Percentiles rank a stretch among this genome's conserved stretches.
These are phyloP conservation scores for Zingel zingel DNA, from an alignment of 2,113 vertebrate species.

Conservation along the genomic window DNA sequence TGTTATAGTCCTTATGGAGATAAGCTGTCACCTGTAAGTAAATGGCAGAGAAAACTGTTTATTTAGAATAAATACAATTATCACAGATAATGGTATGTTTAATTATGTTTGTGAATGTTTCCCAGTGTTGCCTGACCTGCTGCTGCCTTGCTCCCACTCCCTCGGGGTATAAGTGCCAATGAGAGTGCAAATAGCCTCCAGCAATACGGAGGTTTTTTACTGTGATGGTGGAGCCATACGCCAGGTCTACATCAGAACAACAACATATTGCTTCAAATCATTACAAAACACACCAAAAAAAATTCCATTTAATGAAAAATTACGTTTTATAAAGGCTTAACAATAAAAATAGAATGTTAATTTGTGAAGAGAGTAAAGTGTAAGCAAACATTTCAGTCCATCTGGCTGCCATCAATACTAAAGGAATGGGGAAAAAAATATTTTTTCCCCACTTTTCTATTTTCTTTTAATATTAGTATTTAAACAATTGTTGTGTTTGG, in stretches of 20 bases:
- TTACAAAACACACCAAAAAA: conserved; percentile 1
- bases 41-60: not conserved
- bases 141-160: conserved; percentile 93
- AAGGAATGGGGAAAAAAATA: not conserved
- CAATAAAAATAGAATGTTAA: not conserved
- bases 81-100: not conserved
- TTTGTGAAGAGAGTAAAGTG: conserved; percentile 25
- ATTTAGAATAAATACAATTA: not conserved
- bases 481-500: not conserved
- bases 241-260: conserved; percentile 87
- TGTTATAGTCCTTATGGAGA: conserved; percentile 97
- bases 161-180: conserved; percentile 97
- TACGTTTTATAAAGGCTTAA: not conserved
- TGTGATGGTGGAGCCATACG: conserved; percentile 93
- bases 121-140: conserved; percentile 85
- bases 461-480: conserved; percentile 11
- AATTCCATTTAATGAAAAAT: not conserved
- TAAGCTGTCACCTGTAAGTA: conserved; percentile 93
- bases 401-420: conserved; percentile 23
- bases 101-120: not conserved
- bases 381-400: conserved; percentile 25
- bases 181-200: conserved; percentile 96
- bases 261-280: not conserved
- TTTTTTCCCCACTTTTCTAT: not conserved
- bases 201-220: conserved; percentile 95